phyloP scores from a whole-genome alignment of 2,888 invertebrate genomes.

The Leptura quadrifasciata region DNA sequence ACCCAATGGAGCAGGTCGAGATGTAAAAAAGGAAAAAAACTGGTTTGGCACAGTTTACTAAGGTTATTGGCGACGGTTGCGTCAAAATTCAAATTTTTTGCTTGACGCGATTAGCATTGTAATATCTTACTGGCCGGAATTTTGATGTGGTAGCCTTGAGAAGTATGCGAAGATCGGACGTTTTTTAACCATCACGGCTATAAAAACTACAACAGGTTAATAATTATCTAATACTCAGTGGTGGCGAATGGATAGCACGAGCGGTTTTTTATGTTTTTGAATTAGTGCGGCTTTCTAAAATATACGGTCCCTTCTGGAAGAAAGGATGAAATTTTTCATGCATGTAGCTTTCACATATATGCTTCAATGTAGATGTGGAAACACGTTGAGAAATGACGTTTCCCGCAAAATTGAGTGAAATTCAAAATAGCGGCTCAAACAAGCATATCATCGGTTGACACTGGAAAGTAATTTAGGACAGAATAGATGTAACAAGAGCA shows the following conservation, averaged over 20 bases:
- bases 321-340: no score
- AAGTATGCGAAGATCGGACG: slow-evolving; percentile 28
- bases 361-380: no score
- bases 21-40: slow-evolving; percentile 16
- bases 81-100: slow-evolving; percentile 35
- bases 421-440: no score
- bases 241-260: neutral
- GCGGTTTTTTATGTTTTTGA: no score
- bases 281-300: no score
- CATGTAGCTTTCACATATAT: no score
- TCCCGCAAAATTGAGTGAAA: no score
- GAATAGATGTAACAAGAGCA: no score
- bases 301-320: no score
- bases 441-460: no score
- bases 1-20: neutral
- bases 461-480: no score
- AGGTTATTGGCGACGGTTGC: slow-evolving; percentile 34
- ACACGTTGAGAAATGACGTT: no score
- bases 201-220: slow-evolving; percentile 11
- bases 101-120: slow-evolving; percentile 19
- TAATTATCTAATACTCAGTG: slow-evolving; percentile 23
- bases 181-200: slow-evolving; percentile 14
- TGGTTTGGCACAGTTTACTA: slow-evolving; percentile 39
- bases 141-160: slow-evolving; percentile 32
- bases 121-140: slow-evolving; percentile 16